Evolutionary conservation across 2,888 invertebrate genomes (phyloP), one percentile per base, ranked within the genome.

Genomic region (Agrotis clavis): DNA sequence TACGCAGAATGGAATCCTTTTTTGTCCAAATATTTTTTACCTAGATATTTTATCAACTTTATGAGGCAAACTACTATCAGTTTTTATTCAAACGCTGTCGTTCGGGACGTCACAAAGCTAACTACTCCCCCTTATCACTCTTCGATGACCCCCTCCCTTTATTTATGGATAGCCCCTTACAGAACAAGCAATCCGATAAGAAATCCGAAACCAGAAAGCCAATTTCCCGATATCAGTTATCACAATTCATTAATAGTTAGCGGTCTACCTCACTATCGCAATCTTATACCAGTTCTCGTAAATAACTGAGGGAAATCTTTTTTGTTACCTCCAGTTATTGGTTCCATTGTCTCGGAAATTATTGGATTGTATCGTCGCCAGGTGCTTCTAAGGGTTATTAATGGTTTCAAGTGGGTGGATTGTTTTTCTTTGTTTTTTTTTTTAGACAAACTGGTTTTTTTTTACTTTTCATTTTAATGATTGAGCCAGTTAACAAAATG

Each of bases 221-320:
- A 45, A 69, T 64, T 51, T n/a, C 21, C 18, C 30, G 45, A 57
- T 77, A 77, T 77, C 54, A 19, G 51, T 67, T 53, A 73, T 73
- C 77, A 7, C 59, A 77, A 68, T 73, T 73, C 68, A 68, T 59
- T 68, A 77, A 67, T 48, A 69, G 59, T 30, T 59, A 48, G n/a
- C n/a, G 35, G 47, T 47, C 13, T 65, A 63, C 76, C 21, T 53
- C 45, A 53, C n/a, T 13, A 63, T 63, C 50, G 54, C 63, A 53
- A 77, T 75, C 67, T 71, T 71, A 70, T 74, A 77, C 56, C 60
- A 35, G 21, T 60, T 41, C 67, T 45, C 51, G 78, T 84, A 82
- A 82, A 82, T 81, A 78, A 72, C 51, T 57, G 14, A 54, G 9
- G n/a, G 30, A 68, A 77, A 70, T 81, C 30, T 74, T 82, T 81